Evolutionary conservation across 2,797 vertebrate genomes (phyloP), one percentile per base, ranked within the genome.

Genomic region (Cichlasoma orientale): DNA sequence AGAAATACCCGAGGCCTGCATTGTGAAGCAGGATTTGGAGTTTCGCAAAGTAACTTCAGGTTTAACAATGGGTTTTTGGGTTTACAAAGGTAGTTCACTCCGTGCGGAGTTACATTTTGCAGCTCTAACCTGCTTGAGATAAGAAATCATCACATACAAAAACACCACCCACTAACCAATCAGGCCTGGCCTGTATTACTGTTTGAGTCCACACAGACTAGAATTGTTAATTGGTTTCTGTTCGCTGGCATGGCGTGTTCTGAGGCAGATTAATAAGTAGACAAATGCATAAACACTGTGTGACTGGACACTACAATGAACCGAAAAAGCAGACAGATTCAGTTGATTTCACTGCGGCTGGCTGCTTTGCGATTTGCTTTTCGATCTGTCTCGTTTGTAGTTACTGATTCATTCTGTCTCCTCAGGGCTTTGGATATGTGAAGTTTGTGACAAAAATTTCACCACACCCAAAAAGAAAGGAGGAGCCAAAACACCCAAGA

Each of bases 371-470:
- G 2, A 6, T 12, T 29, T 68, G 47, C 21, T 66, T 68, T 68
- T 19, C 2, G 10, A 10, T 31, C 58, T 6, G 25, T n/a, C 31
- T 18, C n/a, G 3, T 52, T 75, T 13, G 10, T 50, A 8, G 12
- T 73, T 29, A 47, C 31, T 38, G 10, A 75, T 71, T 31, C 0
- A 79, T 71, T 86, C 56, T 86, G 4, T 86, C 75, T 93, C 92
- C 81, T 79, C 95, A 99, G 98, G 98, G 92, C 96, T 96, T 93
- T 99, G 98, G 98, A 96, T 99, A 83, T 99, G 98, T 95, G 97
- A 98, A 87, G 96, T 97, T 92, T 99, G 98, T 87, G 95, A 96
- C 90, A 97, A 96, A 94, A 94, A 97, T 14, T 80, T 96, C 83
- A 94, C 92, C 31, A 94, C 96, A 82, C 96, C 97, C 82, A 97